phyloP scores from a whole-genome alignment of 1,140 invertebrate genomes.

The Drosophila quadrilineata region DNA sequence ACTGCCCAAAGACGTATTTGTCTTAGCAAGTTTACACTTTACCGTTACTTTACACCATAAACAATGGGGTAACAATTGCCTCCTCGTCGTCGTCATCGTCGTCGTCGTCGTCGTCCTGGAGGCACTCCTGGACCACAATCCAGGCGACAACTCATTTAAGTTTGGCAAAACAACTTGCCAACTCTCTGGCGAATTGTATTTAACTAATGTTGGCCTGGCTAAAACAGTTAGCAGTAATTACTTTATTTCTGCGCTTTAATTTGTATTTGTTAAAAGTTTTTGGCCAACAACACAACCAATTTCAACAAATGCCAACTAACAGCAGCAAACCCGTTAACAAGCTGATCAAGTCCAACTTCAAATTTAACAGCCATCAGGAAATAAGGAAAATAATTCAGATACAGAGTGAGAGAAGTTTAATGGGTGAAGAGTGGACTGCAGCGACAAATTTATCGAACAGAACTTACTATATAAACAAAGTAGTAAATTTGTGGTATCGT shows the following conservation, averaged over 20 bases:
- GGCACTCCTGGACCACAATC: neutral
- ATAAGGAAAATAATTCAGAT: too few species aligned
- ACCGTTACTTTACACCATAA: neutral
- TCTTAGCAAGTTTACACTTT: constrained; percentile 2
- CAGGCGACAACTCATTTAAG: constrained; percentile 63
- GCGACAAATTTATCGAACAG: too few species aligned
- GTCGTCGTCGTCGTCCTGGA: neutral
- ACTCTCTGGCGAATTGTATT: constrained; percentile 23
- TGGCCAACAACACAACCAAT: constrained; percentile 68
- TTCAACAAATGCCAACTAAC: constrained; percentile 20
- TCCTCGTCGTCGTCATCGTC: neutral
- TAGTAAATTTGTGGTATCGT: too few species aligned
- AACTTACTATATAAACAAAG: too few species aligned
- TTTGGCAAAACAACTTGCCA: constrained; percentile 48
- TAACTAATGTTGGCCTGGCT: constrained; percentile 41
- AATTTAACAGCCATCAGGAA: too few species aligned
- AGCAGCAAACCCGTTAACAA: neutral
- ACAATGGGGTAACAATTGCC: neutral
- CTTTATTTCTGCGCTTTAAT: constrained; percentile 62
- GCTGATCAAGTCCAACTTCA: too few species aligned
- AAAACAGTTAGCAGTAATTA: constrained; percentile 65
- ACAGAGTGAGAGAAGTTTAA: too few species aligned
- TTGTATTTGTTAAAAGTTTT: constrained; percentile 53
- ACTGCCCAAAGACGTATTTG: constrained; percentile 32
- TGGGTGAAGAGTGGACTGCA: too few species aligned